phyloP scores from a whole-genome alignment of 2,888 invertebrate genomes.

The Dastarcus helophoroides region DNA sequence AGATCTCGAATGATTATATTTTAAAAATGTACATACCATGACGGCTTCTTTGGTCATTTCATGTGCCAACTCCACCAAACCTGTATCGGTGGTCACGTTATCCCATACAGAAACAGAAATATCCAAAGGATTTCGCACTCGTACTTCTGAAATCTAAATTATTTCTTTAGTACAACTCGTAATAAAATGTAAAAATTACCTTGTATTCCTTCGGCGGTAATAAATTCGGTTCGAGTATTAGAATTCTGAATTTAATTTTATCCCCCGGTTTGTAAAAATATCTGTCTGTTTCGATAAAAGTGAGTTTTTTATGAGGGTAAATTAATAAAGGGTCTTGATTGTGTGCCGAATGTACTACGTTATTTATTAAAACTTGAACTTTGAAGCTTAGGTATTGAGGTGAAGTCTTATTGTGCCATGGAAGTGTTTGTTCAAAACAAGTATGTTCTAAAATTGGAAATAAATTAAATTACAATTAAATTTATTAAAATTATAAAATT shows the following conservation, averaged over 20 bases:
- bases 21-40: conserved; percentile 25
- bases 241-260: conserved; percentile 41
- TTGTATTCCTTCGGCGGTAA: conserved; percentile 33
- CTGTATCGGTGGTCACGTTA: conserved; percentile 46
- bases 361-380: conserved; percentile 26
- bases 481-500: conserved; percentile 2
- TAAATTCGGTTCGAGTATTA: conserved; percentile 40
- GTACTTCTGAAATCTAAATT: conserved; percentile 48
- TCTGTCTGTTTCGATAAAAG: conserved; percentile 46
- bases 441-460: conserved; percentile 25
- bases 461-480: conserved; percentile 1
- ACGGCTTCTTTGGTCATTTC: conserved; percentile 28
- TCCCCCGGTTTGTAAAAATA: conserved; percentile 45
- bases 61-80: conserved; percentile 44
- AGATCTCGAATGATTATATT: no score
- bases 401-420: conserved; percentile 14
- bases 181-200: conserved; percentile 9
- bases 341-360: conserved; percentile 23
- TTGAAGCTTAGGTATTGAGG: conserved; percentile 27
- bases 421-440: conserved; percentile 29
- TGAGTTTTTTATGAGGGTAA: conserved; percentile 35
- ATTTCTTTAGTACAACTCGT: conserved; percentile 1
- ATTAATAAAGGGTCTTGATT: conserved; percentile 30
- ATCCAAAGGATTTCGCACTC: conserved; percentile 54
- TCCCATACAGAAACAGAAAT: conserved; percentile 54